Evolutionary conservation across 2,113 vertebrate species (phyloP).

Genomic region (Sigmodon hispidus): DNA sequence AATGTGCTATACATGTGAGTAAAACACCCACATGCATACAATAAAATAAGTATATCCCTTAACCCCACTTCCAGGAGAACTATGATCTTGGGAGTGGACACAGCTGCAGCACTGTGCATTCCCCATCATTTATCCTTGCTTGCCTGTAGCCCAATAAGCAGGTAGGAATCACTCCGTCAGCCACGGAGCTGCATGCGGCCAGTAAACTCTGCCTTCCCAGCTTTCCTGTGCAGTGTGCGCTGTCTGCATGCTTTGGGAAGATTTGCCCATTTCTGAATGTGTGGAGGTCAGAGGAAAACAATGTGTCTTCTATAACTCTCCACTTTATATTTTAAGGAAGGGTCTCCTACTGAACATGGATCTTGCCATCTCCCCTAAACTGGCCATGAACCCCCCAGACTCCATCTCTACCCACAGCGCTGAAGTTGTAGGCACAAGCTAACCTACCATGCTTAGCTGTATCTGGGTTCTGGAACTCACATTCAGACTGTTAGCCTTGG

Average conservation of each 20-base stretch:
- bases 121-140: too few species aligned
- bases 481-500: too few species aligned
- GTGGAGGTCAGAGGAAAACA: neutral
- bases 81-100: too few species aligned
- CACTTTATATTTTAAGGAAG: neutral
- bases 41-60: neutral
- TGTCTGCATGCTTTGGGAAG: neutral
- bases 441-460: neutral
- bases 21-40: neutral
- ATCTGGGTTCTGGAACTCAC: neutral
- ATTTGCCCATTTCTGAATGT: neutral
- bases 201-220: neutral
- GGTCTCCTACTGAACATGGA: neutral
- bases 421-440: neutral
- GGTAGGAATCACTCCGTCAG: neutral
- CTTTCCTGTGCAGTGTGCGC: too few species aligned
- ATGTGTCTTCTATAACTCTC: neutral
- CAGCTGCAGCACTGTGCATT: neutral
- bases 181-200: neutral
- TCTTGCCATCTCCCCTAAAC: neutral
- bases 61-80: neutral
- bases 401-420: neutral
- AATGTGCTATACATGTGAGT: neutral
- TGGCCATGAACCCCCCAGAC: too few species aligned
- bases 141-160: neutral